These are phyloP conservation scores for Cephalopachus bancanus DNA, from an alignment of 2,797 vertebrate genomes.

Conservation along the genomic window DNA sequence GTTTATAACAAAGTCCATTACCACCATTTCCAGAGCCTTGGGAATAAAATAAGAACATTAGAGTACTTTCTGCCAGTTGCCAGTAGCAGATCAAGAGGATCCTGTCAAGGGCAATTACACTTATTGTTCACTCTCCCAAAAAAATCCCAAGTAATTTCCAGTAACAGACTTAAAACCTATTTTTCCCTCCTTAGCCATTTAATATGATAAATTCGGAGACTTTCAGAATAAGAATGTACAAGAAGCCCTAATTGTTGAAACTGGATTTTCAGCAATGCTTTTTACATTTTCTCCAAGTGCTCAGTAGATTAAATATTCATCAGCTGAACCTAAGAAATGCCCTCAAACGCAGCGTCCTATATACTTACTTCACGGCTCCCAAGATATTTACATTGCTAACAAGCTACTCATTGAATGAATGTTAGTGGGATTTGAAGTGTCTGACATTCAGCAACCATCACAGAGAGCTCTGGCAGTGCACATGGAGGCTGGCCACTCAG, in stretches of 20 bases:
- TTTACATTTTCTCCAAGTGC: slow-evolving; percentile 71
- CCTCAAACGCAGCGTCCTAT: slow-evolving; percentile 32
- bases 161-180: slow-evolving; percentile 69
- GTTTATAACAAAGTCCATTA: slow-evolving; percentile 57
- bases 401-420: background rate
- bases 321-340: slow-evolving; percentile 69
- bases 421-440: background rate
- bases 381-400: slow-evolving; percentile 43
- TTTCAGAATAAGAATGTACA: slow-evolving; percentile 72
- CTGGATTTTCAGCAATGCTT: slow-evolving; percentile 74
- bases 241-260: slow-evolving; percentile 75
- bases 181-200: slow-evolving; percentile 59
- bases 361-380: background rate
- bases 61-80: slow-evolving; percentile 6
- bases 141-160: slow-evolving; percentile 60
- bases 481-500: background rate
- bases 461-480: background rate
- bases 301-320: slow-evolving; percentile 84
- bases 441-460: background rate
- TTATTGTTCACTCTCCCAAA: slow-evolving; percentile 30
- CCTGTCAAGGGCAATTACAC: slow-evolving; percentile 52
- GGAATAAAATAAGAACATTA: slow-evolving; percentile 48
- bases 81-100: background rate
- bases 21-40: background rate
- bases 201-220: slow-evolving; percentile 65